phyloP scores from a whole-genome alignment of 2,113 vertebrate genomes.

The Hippopotamus amphibius region DNA sequence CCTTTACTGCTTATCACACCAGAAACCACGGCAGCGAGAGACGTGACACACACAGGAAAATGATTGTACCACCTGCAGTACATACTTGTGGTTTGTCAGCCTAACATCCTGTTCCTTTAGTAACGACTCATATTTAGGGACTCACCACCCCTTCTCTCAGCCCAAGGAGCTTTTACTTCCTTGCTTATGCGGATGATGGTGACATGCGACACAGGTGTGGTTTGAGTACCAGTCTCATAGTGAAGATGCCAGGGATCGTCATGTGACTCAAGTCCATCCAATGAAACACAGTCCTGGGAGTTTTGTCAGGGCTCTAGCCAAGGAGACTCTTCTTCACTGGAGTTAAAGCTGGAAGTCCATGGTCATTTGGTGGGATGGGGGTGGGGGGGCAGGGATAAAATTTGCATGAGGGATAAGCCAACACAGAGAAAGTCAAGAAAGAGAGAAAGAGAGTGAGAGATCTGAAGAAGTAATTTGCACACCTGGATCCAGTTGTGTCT shows the following conservation, averaged over 20 bases:
- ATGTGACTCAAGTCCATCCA: not conserved
- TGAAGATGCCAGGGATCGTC: not conserved
- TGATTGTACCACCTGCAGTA: not conserved
- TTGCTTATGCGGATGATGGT: not conserved
- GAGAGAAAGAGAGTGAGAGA: not conserved
- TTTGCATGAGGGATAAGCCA: not conserved
- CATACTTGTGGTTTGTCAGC: not conserved
- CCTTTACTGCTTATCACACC: not conserved
- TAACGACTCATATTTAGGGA: not conserved
- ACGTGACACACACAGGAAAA: not conserved
- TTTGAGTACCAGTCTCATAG: not conserved
- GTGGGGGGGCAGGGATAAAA: not conserved
- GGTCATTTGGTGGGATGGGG: not conserved
- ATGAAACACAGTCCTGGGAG: not conserved
- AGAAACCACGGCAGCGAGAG: not conserved
- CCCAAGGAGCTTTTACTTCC: not conserved
- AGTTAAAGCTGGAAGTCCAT: not conserved
- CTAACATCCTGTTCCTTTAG: not conserved
- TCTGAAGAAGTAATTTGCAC: not conserved
- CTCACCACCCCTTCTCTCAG: not conserved
- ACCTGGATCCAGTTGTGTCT: not conserved
- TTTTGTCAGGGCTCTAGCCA: not conserved
- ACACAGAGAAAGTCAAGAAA: not conserved
- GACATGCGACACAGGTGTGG: not conserved
- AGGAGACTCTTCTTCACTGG: not conserved